Percentiles rank a stretch among this genome's conserved stretches.
Conservation (phyloP, 2,888 invertebrate genomes). For the Rhopalosiphum nymphaeae region DNA sequence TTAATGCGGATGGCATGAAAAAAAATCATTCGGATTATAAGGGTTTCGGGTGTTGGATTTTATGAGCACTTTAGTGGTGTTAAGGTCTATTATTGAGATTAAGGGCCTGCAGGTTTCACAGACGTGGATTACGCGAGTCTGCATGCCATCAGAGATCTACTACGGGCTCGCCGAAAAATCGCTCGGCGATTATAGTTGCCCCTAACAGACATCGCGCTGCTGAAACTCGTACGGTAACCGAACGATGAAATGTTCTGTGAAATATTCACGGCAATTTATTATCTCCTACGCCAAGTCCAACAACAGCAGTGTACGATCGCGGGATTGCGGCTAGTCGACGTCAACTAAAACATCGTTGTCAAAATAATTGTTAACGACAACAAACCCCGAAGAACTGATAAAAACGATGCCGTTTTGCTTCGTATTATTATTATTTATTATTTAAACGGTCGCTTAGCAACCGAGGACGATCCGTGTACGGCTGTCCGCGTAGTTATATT, state of each 20-base stretch:
- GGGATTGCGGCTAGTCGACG: background rate
- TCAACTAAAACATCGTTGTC: background rate
- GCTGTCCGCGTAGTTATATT: too few relatives aligned
- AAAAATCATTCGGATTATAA: background rate
- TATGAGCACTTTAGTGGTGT: background rate
- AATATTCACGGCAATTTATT: background rate
- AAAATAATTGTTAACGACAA: too few relatives aligned
- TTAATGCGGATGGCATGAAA: background rate
- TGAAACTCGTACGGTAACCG: background rate
- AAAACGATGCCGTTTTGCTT: too few relatives aligned
- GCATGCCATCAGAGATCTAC: background rate
- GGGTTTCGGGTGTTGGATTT: background rate
- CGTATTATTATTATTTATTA: too few relatives aligned
- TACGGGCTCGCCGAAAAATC: background rate
- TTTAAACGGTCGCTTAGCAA: too few relatives aligned
- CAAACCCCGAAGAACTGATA: too few relatives aligned
- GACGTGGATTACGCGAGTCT: background rate
- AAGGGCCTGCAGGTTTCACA: background rate
- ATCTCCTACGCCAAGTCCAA: background rate
- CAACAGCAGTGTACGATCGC: background rate
- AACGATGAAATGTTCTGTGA: background rate
- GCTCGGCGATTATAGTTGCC: background rate
- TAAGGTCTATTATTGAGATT: background rate
- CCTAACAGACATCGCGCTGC: background rate
- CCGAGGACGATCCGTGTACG: too few relatives aligned